Percentiles rank a stretch among this genome's conserved stretches.
Conservation (phyloP, 2,797 vertebrate genomes). For the Leptatherina wallacei region DNA sequence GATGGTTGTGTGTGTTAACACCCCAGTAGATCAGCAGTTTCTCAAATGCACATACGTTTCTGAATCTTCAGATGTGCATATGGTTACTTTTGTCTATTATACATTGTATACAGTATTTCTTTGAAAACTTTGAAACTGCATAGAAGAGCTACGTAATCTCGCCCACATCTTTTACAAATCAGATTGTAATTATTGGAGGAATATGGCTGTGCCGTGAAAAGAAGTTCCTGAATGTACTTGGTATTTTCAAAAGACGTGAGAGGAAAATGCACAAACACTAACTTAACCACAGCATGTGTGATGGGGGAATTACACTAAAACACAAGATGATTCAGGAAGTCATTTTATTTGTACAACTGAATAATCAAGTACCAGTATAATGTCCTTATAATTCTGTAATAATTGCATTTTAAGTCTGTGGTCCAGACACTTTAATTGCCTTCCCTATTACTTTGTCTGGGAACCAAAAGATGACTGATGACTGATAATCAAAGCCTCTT, state of each 20-base stretch:
- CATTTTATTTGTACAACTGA: conserved; percentile 7
- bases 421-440: conserved; percentile 35
- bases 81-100: background rate
- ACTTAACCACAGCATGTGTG: background rate
- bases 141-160: no score
- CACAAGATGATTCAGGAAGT: conserved; percentile 7
- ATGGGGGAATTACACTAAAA: conserved; percentile 10
- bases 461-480: conserved; percentile 51
- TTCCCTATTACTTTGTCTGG: conserved; percentile 49
- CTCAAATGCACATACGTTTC: background rate
- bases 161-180: background rate
- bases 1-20: background rate
- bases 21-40: background rate
- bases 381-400: conserved; percentile 24
- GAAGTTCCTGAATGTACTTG: background rate
- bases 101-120: background rate
- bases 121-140: background rate
- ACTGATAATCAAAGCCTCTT: conserved; percentile 34
- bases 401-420: conserved; percentile 23
- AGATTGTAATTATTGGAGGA: background rate
- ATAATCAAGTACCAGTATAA: conserved; percentile 20
- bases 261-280: background rate
- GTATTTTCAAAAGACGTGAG: background rate
- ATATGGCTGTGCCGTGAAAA: background rate
- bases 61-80: background rate